A percentile compares a stretch with the other conserved stretches of the same genome.
These are phyloP conservation scores for Papilio dardanus DNA, from an alignment of 1,140 invertebrate species.

Conservation along the genomic window DNA sequence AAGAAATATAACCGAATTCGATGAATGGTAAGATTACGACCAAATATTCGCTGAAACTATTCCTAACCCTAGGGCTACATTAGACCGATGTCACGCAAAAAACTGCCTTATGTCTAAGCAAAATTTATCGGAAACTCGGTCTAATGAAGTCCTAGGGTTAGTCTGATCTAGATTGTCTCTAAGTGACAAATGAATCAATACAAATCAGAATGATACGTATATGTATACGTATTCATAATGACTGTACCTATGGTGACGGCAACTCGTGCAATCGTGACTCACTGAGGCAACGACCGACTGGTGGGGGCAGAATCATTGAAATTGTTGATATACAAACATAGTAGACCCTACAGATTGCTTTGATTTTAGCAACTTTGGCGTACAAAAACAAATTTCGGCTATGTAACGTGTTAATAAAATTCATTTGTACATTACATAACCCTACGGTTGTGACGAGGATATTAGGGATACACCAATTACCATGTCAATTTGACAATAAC, in stretches of 20 bases:
- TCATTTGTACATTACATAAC: not conserved
- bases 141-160: too few relatives aligned
- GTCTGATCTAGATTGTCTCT: too few relatives aligned
- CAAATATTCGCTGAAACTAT: not conserved
- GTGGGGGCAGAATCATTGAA: conserved; percentile 44
- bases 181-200: not conserved
- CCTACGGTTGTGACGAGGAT: not conserved
- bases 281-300: conserved; percentile 65
- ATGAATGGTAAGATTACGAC: too few relatives aligned
- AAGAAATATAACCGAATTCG: not conserved
- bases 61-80: too few relatives aligned
- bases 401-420: not conserved
- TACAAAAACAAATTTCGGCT: not conserved
- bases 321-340: not conserved
- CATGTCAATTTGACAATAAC: not conserved
- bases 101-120: too few relatives aligned
- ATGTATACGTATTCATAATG: conserved; percentile 14
- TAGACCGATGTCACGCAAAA: too few relatives aligned
- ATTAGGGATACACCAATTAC: not conserved
- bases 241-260: conserved; percentile 48
- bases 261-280: conserved; percentile 57
- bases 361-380: not conserved
- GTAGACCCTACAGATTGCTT: not conserved
- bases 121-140: too few relatives aligned
- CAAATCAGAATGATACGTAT: conserved; percentile 19